Base-by-base conservation (phyloP, 2,888 invertebrate genomes). In the Chymomyza caudatula region DNA sequence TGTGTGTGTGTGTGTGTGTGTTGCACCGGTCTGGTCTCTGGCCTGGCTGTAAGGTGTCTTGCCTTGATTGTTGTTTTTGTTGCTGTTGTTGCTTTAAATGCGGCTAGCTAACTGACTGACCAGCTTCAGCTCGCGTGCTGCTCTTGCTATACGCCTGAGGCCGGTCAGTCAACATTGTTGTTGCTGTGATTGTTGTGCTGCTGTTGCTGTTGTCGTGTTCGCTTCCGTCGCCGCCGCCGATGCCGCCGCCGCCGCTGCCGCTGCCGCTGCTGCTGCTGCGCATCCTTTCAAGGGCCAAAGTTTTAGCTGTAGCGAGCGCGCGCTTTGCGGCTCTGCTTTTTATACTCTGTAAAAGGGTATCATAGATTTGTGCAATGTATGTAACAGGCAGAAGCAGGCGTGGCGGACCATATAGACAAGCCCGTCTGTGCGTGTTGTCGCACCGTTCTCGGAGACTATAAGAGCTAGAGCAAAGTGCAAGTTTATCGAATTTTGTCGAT, bases 51-150 rank as follows among this genome's bases (percentile, higher is more conserved):
- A 65, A 60, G 49, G 62, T 62, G 57, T 44, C 56, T 64, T 65
- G 49, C 19, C 51, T 52, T 29, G 56, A 19, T 51, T 43, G n/a
- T 43, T 53, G 29, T 57, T 57, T 13, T 65, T 65, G 54, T 44
- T 63, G 56, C 13, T 54, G 29, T 57, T 60, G 57, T 6, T 17
- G 17, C 17, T 47, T 4, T 6, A 37, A 4, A 11, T 4, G 37
- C 37, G 44, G 44, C 44, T 44, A 22, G 22, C 25, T 53, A 23
- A 29, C 54, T 17, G 22, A 43, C 43, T 17, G 51, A 20, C 20
- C 51, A 17, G 19, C 15, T 47, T 47, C 19, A 51, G 71, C 71
- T 81, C 84, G 84, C 81, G 81, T 83, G 84, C 81, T 83, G 75
- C 73, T 77, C 84, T 77, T 63, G 68, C 23, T 62, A 59, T 56